Base-by-base conservation (phyloP, 64 coral and sea anemone species). In the Porites australiensis region DNA sequence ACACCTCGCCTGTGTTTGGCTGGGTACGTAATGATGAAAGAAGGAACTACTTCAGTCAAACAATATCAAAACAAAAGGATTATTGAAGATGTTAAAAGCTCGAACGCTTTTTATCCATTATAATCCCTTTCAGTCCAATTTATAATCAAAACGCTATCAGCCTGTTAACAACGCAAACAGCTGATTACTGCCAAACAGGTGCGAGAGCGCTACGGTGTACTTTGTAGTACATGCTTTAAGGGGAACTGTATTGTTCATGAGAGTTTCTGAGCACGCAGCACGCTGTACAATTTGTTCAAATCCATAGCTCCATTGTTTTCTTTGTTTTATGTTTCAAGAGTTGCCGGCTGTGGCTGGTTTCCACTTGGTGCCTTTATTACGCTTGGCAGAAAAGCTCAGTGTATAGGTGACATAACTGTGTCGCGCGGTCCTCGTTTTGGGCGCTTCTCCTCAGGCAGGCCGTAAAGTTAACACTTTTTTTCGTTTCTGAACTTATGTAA, bases 11-110 rank as follows among this genome's bases (percentile, higher is more conserved):
- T 23, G 13, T 46, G 46, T 64, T 9, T 15, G 44, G 8, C 54
- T 59, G 4, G 14, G 64, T 37, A 37, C 27, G 27, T 37, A 37
- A 12, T 64, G 48, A 14, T 12, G 44, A 48, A 76, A 50, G 27
- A 82, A 79, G 65, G 11, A 2, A 37, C 58, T n/a, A 49, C 59
- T 82, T 82, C 43, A 61, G 23, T 64, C 16, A 3, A 83, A 83
- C 59, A 83, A 65, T 65, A 11, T 18, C 45, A 76, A 76, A 84
- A 84, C 43, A 64, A 84, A 84, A 22, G 44, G 15, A 6, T 60
- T 84, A 16, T 67, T 19, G 9, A 68, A 84, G 51, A 64, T 47
- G 21, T 50, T 21, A n/a, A 52, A 52, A 45, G 45, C 27, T 8
- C 19, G n/a, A 3, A 16, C 22, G 5, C n/a, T 78, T 50, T 47